These are phyloP conservation scores for Allygus modestus DNA, from an alignment of 2,888 invertebrate species.

Conservation along the genomic window DNA sequence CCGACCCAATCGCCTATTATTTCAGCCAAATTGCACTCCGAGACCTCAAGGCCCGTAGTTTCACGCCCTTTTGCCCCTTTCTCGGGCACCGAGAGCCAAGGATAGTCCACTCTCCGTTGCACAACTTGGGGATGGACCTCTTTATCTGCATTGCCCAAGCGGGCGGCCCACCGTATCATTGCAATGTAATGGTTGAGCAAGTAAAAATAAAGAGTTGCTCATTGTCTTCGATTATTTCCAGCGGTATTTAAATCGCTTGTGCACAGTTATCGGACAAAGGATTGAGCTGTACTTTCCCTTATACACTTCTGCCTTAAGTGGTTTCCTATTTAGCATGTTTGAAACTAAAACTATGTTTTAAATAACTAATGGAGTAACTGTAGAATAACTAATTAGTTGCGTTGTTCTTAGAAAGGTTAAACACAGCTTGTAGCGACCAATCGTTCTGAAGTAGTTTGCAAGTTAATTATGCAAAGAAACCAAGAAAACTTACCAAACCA, in stretches of 20 bases:
- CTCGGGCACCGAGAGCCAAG: background rate
- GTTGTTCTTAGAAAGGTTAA: too few species aligned
- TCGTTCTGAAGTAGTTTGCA: too few species aligned
- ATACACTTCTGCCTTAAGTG: too few species aligned
- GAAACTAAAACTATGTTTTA: too few species aligned
- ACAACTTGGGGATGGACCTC: background rate
- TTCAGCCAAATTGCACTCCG: background rate
- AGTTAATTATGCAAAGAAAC: too few species aligned
- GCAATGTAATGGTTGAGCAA: constrained; percentile 33
- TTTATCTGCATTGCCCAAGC: background rate
- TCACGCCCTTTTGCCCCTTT: constrained; percentile 4
- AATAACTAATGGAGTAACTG: too few species aligned
- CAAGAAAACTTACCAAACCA: too few species aligned
- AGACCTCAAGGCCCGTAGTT: background rate
- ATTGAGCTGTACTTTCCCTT: background rate
- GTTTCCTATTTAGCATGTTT: too few species aligned
- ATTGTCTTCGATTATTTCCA: constrained; percentile 17
- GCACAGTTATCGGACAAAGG: background rate
- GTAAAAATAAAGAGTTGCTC: constrained; percentile 27
- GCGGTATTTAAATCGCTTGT: constrained; percentile 22
- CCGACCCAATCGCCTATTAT: constrained; percentile 25
- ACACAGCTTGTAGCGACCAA: too few species aligned
- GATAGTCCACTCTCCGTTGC: constrained; percentile 29
- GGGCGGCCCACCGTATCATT: constrained; percentile 13
- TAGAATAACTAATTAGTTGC: too few species aligned